Conservation (phyloP, 2,113 vertebrate genomes). For the Oreochromis aureus region DNA sequence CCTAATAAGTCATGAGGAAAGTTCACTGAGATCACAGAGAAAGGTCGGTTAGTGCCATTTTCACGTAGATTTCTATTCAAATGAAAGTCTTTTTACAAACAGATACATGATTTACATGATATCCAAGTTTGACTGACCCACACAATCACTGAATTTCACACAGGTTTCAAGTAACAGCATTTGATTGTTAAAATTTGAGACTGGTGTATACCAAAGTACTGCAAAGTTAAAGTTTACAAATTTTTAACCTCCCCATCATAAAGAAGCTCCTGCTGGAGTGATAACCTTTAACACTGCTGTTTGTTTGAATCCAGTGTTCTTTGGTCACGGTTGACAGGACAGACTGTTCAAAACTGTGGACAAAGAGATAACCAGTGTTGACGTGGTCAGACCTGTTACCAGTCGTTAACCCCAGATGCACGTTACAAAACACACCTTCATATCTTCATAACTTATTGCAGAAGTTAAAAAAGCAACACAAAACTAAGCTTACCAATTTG, state of each 20-base stretch:
- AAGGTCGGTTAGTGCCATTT: background rate
- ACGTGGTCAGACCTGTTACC: background rate
- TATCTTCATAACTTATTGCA: background rate
- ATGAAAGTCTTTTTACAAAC: background rate
- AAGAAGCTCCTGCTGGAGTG: background rate
- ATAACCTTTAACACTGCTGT: background rate
- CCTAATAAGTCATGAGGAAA: background rate
- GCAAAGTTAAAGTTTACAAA: background rate
- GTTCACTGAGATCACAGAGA: background rate
- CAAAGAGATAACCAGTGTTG: background rate
- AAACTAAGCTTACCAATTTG: background rate
- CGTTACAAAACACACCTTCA: background rate
- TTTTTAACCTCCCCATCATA: background rate
- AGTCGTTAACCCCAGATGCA: background rate
- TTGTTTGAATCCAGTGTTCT: background rate
- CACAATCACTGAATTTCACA: background rate
- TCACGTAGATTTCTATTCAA: background rate
- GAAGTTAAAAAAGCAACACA: background rate
- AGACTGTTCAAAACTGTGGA: background rate
- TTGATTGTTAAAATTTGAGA: background rate
- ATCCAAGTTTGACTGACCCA: background rate
- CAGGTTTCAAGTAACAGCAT: background rate
- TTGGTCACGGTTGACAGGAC: background rate
- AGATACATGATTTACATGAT: background rate
- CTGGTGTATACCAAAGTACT: background rate